A percentile compares a stretch with the other conserved stretches of the same genome.
Evolutionary conservation across 2,113 vertebrate genomes (phyloP).

Genomic region (Semnornis frantzii): DNA sequence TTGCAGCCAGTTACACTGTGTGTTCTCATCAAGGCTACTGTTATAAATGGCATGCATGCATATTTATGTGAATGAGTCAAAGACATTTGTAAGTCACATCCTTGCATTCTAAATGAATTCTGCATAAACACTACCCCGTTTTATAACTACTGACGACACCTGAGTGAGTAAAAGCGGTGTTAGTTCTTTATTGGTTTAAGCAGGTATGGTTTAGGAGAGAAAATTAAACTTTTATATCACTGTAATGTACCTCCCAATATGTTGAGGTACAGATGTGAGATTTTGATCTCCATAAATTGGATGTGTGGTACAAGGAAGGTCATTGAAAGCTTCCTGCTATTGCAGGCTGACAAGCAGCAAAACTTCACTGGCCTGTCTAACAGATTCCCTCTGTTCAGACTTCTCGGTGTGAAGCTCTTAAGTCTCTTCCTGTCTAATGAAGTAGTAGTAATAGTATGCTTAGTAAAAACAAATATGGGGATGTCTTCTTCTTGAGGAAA

Average conservation of each 20-base stretch:
- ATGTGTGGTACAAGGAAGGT: conserved; percentile 40
- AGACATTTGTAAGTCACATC: conserved; percentile 83
- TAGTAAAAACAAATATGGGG: background rate
- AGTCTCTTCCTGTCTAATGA: background rate
- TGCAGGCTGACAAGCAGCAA: background rate
- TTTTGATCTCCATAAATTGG: conserved; percentile 46
- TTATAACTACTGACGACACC: conserved; percentile 59
- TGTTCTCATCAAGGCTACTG: conserved; percentile 84
- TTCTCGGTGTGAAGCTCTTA: background rate
- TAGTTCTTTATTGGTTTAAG: conserved; percentile 65
- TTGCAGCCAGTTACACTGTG: conserved; percentile 76
- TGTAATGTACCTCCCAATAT: conserved; percentile 59
- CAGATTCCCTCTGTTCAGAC: conserved; percentile 8
- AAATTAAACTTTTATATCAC: conserved; percentile 64
- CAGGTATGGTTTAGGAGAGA: conserved; percentile 51
- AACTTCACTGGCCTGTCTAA: background rate
- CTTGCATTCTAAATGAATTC: conserved; percentile 75
- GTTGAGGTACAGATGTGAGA: conserved; percentile 47
- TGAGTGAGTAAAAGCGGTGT: conserved; percentile 24
- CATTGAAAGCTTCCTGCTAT: conserved; percentile 17
- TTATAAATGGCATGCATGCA: conserved; percentile 81
- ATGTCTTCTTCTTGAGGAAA: background rate
- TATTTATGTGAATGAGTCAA: conserved; percentile 84
- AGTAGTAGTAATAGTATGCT: background rate
- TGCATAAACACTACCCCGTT: conserved; percentile 70